Evolutionary conservation across 2,888 invertebrate species (phyloP), one percentile per base, ranked within the genome.

Genomic region (Proisotoma minuta): DNA sequence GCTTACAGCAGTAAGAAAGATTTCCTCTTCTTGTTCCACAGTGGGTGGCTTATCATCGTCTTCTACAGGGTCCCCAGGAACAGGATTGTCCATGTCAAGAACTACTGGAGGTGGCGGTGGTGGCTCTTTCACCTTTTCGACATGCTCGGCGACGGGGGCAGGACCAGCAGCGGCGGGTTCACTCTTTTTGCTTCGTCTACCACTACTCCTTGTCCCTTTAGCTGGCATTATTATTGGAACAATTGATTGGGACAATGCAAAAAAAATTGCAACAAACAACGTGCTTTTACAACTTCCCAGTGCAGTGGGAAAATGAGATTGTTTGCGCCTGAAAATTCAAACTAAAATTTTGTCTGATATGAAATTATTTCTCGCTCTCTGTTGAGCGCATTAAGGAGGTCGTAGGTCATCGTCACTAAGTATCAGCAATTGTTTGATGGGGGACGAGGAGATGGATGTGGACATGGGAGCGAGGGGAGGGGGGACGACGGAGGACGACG

Each of bases 381-480:
- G n/a, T n/a, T n/a, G n/a, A n/a, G n/a, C n/a, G n/a, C n/a, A n/a
- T n/a, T n/a, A n/a, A n/a, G n/a, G n/a, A n/a, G n/a, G n/a, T n/a
- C n/a, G n/a, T n/a, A n/a, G n/a, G n/a, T n/a, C n/a, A n/a, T n/a
- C n/a, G n/a, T n/a, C n/a, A n/a, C n/a, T n/a, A n/a, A n/a, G n/a
- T n/a, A n/a, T n/a, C n/a, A n/a, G n/a, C n/a, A n/a, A n/a, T n/a
- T n/a, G n/a, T n/a, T n/a, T n/a, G n/a, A n/a, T n/a, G n/a, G n/a
- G n/a, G 60, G 60, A 60, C 10, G 59, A 63, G 27, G 62, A 29
- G 20, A 58, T 52, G 27, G 26, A 28, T 15, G 43, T 27, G 18
- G 22, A 48, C 8, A 20, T 34, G 50, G 10, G 10, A 4, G 43
- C 34, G 4, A 20, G 48, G 52, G 39, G 24, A 51, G 20, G 52